A percentile compares a stretch with the other conserved stretches of the same genome.
Conservation (phyloP, 2,888 invertebrate species). For the Ischnura elegans region DNA sequence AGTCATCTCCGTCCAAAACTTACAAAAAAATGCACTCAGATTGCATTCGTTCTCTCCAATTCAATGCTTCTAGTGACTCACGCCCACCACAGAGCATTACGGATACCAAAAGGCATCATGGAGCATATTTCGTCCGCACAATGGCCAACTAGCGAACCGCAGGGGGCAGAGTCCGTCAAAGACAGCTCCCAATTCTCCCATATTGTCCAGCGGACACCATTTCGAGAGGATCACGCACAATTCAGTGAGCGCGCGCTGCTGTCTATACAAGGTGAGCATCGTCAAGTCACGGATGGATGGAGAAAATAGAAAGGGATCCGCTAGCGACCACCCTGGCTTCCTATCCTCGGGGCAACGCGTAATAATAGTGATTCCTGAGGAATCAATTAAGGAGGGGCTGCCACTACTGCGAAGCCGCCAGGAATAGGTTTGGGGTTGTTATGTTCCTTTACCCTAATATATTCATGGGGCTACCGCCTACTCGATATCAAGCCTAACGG, state of each 20-base stretch:
- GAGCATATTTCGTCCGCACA: too few species aligned
- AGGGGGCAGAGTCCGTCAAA: not conserved
- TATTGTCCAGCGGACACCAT: not conserved
- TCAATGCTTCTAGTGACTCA: too few species aligned
- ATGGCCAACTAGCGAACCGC: too few species aligned
- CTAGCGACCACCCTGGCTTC: not conserved
- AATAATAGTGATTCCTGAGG: constrained; percentile 52
- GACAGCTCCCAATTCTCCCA: not conserved
- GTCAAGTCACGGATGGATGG: constrained; percentile 9
- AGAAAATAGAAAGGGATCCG: not conserved
- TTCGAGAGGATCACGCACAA: not conserved
- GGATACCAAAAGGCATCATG: too few species aligned
- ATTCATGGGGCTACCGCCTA: constrained; percentile 11
- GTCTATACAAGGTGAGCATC: constrained; percentile 30
- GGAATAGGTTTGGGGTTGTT: not conserved
- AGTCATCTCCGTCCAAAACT: too few species aligned
- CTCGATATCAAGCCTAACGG: not conserved
- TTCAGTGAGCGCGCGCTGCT: not conserved
- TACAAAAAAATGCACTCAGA: too few species aligned
- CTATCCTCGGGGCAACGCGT: constrained; percentile 49
- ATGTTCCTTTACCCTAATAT: constrained; percentile 3
- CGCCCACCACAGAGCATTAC: too few species aligned
- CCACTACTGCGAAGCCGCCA: not conserved
- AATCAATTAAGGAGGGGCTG: constrained; percentile 54
- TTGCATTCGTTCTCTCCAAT: too few species aligned